Evolutionary conservation across 2,888 invertebrate species (phyloP).

Genomic region (Plebejus melissa): DNA sequence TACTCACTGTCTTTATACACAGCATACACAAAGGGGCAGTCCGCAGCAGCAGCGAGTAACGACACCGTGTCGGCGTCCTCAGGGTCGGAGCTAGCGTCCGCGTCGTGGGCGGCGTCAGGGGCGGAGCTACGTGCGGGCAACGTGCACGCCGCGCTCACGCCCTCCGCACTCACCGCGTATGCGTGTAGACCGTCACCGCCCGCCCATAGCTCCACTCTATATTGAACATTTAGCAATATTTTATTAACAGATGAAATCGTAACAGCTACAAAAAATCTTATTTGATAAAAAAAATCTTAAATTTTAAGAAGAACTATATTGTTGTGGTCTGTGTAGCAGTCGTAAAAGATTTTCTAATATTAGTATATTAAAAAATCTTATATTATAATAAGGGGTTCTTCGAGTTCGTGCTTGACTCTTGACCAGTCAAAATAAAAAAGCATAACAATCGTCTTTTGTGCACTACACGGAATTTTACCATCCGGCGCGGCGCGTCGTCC

Average conservation of each 20-base stretch:
- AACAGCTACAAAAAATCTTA: neutral
- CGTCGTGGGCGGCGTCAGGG: constrained; percentile 37
- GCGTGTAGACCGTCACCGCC: constrained; percentile 92
- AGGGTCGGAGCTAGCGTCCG: constrained; percentile 62
- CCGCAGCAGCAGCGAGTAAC: constrained; percentile 83
- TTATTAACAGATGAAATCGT: neutral
- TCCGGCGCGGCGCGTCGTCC: no score
- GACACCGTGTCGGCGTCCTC: constrained; percentile 71
- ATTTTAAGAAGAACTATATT: no score
- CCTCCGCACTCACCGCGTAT: constrained; percentile 84
- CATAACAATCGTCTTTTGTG: no score
- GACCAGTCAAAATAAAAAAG: no score
- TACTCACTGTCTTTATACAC: constrained; percentile 77
- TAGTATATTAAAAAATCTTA: no score
- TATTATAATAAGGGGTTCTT: no score
- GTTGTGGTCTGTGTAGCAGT: no score
- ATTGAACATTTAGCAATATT: neutral
- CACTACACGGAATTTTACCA: no score
- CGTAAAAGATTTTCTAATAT: no score
- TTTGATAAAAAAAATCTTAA: no score
- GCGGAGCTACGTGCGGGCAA: constrained; percentile 60
- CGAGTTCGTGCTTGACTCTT: no score
- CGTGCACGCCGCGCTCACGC: constrained; percentile 86
- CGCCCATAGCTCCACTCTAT: constrained; percentile 90
- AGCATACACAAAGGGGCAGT: constrained; percentile 83